These are phyloP conservation scores for Sebastes itinus DNA, from an alignment of 2,797 vertebrate genomes.

Conservation along the genomic window DNA sequence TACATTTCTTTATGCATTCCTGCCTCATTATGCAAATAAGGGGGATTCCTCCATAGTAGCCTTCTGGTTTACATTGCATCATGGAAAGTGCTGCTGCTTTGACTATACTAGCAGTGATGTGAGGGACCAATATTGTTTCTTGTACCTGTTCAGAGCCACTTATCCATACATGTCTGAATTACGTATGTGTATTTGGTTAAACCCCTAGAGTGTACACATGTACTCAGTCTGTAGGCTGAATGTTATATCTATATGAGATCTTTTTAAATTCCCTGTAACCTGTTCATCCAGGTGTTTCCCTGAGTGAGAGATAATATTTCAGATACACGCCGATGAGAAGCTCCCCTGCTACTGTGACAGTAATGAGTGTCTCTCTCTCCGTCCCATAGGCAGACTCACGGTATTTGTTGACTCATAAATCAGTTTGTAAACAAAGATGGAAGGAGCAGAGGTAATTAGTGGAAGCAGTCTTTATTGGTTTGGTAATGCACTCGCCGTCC, in stretches of 20 bases:
- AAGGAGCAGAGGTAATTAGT: conserved; percentile 46
- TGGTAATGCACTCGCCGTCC: conserved; percentile 30
- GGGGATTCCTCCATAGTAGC: no score
- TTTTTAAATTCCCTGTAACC: background rate
- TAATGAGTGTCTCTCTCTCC: background rate
- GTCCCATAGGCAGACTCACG: conserved; percentile 1
- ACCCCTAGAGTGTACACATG: background rate
- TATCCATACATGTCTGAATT: background rate
- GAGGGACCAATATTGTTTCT: background rate
- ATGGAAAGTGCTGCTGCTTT: background rate
- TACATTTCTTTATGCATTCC: no score
- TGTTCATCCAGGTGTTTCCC: background rate
- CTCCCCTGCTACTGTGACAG: background rate
- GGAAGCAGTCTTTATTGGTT: conserved; percentile 48
- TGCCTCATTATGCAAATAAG: no score
- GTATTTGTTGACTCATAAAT: conserved; percentile 50
- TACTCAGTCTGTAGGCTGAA: background rate
- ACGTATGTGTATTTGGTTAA: background rate
- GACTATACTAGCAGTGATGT: background rate
- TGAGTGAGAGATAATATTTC: background rate
- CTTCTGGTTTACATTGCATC: rapidly evolving
- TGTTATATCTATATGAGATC: background rate
- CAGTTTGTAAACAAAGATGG: conserved; percentile 45
- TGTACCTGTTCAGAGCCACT: background rate
- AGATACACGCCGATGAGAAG: background rate